These are phyloP conservation scores for Sorex araneus DNA, from an alignment of 2,113 vertebrate species.

Conservation along the genomic window DNA sequence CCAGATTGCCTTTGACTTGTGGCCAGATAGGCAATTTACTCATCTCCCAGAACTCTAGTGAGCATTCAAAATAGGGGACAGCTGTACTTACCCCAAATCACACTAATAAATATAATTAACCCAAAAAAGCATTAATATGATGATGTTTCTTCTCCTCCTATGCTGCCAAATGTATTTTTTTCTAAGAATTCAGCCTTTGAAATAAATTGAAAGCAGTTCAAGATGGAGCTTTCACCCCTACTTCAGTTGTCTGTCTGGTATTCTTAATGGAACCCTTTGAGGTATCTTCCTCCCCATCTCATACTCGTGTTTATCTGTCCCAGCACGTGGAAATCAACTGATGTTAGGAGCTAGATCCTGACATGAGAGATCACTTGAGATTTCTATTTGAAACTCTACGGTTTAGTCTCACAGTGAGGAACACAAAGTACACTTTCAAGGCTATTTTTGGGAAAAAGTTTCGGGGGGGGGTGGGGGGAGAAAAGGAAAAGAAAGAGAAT, in stretches of 20 bases:
- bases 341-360: not conserved
- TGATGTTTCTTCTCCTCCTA: not conserved
- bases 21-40: slow-evolving; percentile 3
- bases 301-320: not conserved
- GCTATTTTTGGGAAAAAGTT: not conserved
- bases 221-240: not conserved
- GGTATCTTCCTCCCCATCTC: not conserved
- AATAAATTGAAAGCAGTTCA: not conserved
- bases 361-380: not conserved
- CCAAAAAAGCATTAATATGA: slow-evolving; percentile 17
- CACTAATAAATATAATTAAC: slow-evolving; percentile 51
- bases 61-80: slow-evolving; percentile 48
- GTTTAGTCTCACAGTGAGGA: not conserved
- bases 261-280: not conserved
- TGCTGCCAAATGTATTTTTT: not conserved
- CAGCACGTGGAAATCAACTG: not conserved
- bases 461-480: not conserved
- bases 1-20: slow-evolving; percentile 31
- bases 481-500: not conserved
- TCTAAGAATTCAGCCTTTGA: not conserved
- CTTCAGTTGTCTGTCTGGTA: not conserved
- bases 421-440: not conserved
- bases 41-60: slow-evolving; percentile 12
- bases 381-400: not conserved
- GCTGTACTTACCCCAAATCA: not conserved